Base-by-base conservation (phyloP, 2,113 vertebrate species). In the Gracilinanus agilis region DNA sequence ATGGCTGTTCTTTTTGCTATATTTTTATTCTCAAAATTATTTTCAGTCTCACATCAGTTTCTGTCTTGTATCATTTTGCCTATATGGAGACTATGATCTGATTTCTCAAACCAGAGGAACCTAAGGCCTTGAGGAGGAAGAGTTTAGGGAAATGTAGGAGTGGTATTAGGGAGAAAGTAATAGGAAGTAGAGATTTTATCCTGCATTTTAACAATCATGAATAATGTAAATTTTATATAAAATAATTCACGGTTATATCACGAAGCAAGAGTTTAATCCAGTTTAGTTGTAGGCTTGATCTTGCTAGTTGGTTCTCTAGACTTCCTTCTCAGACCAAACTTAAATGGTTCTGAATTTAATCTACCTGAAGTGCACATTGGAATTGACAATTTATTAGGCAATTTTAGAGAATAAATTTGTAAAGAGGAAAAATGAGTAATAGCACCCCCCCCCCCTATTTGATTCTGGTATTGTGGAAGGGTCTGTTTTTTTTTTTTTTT, bases 71-170 rank as follows among this genome's bases (percentile, higher is more conserved):
- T 93, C 49, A 92, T 89, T 92, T 90, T 92, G 44, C 91, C 61
- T 90, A 56, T 54, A 2, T 90, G 89, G 53, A 54, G 34, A 61
- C 53, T 9, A 23, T 58, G 55, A 92, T 56, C 53, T 83, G 53
- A 93, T 90, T 96, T 95, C 53, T 95, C 67, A 53, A 96, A 92
- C 61, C 92, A 55, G 55, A 94, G 34, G 16, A 49, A 54, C 55
- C 49, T 44, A 92, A 92, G 53, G 44, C 34, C 88, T 7, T 56
- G 89, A n/a, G 53, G 56, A 56, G 49, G 61, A 75, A 75, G 34
- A 75, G 61, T 75, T 75, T 61, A 29, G 58, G 25, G 27, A 61
- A 61, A 29, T 61, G 0, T 75, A 75, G 34, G 13, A 5, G 34
- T n/a, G 13, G 13, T 29, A 9, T 49, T 94, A 93, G 24, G 34